A percentile compares a stretch with the other conserved stretches of the same genome.
phyloP scores from a whole-genome alignment of 2,113 vertebrate species.

The Labrus mixtus region DNA sequence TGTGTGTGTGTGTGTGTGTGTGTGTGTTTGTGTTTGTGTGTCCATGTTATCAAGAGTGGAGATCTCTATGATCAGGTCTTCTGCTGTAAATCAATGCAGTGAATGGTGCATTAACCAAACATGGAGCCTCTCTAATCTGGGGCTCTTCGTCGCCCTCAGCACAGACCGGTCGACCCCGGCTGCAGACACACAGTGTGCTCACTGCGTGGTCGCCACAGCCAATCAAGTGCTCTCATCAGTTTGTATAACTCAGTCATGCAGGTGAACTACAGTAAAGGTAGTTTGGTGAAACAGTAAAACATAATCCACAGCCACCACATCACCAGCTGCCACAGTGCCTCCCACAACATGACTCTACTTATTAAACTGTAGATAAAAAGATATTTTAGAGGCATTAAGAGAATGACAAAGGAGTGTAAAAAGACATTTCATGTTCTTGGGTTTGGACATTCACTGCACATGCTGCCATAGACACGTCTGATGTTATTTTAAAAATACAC shows the following conservation, averaged over 20 bases:
- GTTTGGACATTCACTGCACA: too few relatives aligned
- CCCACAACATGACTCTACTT: background rate
- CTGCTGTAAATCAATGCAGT: constrained; percentile 52
- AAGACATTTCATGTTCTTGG: too few relatives aligned
- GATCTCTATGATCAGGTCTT: constrained; percentile 60
- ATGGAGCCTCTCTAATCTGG: constrained; percentile 59
- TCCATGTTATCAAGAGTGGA: constrained; percentile 33
- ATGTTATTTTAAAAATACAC: too few relatives aligned
- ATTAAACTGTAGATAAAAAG: background rate
- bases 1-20: constrained; percentile 12
- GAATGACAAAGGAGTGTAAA: too few relatives aligned
- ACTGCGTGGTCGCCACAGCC: constrained; percentile 19
- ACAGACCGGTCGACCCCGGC: constrained; percentile 37
- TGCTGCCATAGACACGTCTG: too few relatives aligned
- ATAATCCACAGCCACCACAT: background rate
- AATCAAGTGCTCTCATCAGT: constrained; percentile 42
- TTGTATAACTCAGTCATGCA: constrained; percentile 43
- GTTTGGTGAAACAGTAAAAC: background rate
- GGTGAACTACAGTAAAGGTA: constrained; percentile 20
- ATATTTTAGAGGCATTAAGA: background rate
- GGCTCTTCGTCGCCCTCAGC: constrained; percentile 41
- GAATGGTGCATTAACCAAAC: constrained; percentile 67
- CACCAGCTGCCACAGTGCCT: background rate
- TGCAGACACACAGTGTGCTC: constrained; percentile 2
- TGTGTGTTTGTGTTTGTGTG: background rate